Conservation (phyloP, 1,140 invertebrate species). For the Drosophila jambulina region DNA sequence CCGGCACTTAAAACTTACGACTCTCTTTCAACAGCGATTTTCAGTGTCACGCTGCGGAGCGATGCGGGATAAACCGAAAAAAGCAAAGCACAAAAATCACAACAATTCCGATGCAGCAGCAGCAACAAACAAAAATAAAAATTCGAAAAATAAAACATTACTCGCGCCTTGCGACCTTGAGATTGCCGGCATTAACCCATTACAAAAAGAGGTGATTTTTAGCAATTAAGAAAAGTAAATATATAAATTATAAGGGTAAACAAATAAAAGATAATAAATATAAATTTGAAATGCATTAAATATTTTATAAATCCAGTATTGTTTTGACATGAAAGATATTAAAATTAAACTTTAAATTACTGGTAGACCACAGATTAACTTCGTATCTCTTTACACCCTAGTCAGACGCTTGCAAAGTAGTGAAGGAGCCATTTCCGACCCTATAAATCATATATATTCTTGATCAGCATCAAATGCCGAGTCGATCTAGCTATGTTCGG, state of each 20-base stretch:
- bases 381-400: neutral
- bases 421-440: too few species aligned
- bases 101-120: slow-evolving; percentile 57
- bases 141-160: slow-evolving; percentile 29
- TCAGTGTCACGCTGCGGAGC: slow-evolving; percentile 64
- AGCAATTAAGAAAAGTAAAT: neutral
- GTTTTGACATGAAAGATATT: neutral
- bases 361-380: neutral
- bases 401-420: too few species aligned
- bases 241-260: neutral
- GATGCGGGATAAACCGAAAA: slow-evolving; percentile 33
- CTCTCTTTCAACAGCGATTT: slow-evolving; percentile 31
- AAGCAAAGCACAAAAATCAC: slow-evolving; percentile 34
- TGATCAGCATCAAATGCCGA: too few species aligned
- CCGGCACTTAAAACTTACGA: slow-evolving; percentile 6
- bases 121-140: slow-evolving; percentile 41
- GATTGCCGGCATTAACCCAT: slow-evolving; percentile 60
- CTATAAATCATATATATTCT: too few species aligned
- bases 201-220: slow-evolving; percentile 26
- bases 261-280: neutral
- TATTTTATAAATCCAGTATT: neutral
- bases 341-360: neutral
- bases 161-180: slow-evolving; percentile 66
- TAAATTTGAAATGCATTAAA: neutral
- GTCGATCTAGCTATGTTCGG: too few species aligned